A percentile compares a stretch with the other conserved stretches of the same genome.
Evolutionary conservation across 2,888 invertebrate genomes (phyloP).

Genomic region (Lordiphosa andalusiaca): DNA sequence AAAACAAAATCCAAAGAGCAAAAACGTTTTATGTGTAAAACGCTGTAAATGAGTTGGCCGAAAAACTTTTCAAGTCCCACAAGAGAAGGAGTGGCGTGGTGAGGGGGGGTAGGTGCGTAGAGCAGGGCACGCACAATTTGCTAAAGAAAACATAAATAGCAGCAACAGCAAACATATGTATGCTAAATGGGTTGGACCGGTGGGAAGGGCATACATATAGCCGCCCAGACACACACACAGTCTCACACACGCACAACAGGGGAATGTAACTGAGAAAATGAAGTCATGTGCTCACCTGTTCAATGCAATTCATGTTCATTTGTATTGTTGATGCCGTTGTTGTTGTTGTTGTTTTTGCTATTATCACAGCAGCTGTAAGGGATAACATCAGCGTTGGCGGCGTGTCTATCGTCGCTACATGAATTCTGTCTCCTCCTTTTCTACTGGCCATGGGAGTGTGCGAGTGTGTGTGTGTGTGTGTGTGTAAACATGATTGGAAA

Average conservation of each 20-base stretch:
- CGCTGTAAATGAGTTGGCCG: constrained; percentile 47
- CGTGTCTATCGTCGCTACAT: constrained; percentile 64
- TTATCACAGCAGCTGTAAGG: constrained; percentile 35
- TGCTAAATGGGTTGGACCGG: constrained; percentile 15
- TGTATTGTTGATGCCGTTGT: constrained; percentile 60
- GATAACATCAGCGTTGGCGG: constrained; percentile 58
- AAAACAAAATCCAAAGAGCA: neutral
- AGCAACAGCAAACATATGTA: constrained; percentile 55
- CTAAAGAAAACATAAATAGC: constrained; percentile 67
- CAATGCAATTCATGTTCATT: constrained; percentile 73
- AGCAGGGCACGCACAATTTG: constrained; percentile 67
- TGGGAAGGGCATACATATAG: constrained; percentile 25
- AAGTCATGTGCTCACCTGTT: constrained; percentile 73
- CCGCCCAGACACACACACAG: constrained; percentile 32
- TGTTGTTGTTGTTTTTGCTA: constrained; percentile 24
- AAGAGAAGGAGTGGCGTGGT: neutral
- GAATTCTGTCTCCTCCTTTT: constrained; percentile 24
- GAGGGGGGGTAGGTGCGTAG: constrained; percentile 5
- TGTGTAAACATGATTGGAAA: constrained; percentile 71
- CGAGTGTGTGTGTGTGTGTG: constrained; percentile 19
- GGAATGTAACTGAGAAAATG: constrained; percentile 64
- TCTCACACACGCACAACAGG: constrained; percentile 21
- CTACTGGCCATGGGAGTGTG: constrained; percentile 21
- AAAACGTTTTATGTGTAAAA: constrained; percentile 7
- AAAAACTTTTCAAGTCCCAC: constrained; percentile 41